A percentile compares a stretch with the other conserved stretches of the same genome.
phyloP scores from a whole-genome alignment of 2,888 invertebrate genomes.

The Agonopterix subpropinquella region DNA sequence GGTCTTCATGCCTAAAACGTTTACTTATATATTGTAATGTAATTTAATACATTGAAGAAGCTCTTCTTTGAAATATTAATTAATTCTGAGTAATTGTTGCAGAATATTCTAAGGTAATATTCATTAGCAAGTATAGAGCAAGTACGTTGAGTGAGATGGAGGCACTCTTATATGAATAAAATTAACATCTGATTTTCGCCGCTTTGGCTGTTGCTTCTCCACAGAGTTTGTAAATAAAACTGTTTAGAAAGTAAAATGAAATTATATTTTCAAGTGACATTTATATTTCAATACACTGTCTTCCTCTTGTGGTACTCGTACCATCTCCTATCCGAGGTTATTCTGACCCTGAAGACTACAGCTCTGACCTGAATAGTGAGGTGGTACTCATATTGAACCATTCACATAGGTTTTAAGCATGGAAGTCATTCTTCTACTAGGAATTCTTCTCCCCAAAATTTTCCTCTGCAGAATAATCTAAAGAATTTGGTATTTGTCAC shows the following conservation, averaged over 20 bases:
- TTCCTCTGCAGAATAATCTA: too few relatives aligned
- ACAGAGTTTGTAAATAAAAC: slow-evolving; percentile 7
- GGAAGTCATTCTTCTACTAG: too few relatives aligned
- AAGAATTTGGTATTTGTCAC: too few relatives aligned
- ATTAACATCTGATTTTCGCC: slow-evolving; percentile 12
- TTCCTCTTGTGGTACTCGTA: neutral
- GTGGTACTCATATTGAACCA: too few relatives aligned
- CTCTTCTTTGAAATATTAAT: slow-evolving; percentile 5
- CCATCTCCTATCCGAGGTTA: too few relatives aligned
- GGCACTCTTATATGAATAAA: slow-evolving; percentile 13
- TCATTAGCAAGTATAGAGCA: slow-evolving; percentile 9
- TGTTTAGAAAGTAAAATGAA: slow-evolving; percentile 2
- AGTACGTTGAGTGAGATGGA: slow-evolving; percentile 4
- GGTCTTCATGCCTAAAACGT: neutral
- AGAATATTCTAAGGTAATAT: slow-evolving; percentile 3
- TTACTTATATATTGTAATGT: neutral
- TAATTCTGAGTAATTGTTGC: slow-evolving; percentile 5
- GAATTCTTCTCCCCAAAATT: too few relatives aligned
- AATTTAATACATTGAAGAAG: neutral
- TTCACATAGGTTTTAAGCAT: too few relatives aligned
- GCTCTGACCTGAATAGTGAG: too few relatives aligned
- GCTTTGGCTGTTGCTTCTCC: slow-evolving; percentile 2
- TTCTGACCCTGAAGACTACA: too few relatives aligned
- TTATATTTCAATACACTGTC: neutral
- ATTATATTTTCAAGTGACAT: neutral